Conservation (phyloP, 2,888 invertebrate species). For the Formica aserva region DNA sequence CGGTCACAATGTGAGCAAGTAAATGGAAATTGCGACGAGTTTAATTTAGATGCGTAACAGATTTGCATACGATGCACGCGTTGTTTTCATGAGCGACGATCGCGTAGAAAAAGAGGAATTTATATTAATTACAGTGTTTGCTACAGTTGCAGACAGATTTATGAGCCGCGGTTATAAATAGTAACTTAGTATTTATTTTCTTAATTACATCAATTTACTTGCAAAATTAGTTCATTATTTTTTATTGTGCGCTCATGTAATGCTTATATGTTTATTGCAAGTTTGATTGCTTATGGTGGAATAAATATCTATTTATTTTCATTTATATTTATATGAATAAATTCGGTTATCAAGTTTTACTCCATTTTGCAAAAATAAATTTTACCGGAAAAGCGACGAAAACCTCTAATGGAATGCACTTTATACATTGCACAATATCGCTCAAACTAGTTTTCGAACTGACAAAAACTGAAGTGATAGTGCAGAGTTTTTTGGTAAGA, state of each 20-base stretch:
- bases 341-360: not conserved
- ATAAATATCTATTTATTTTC: slow-evolving; percentile 6
- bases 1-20: not conserved
- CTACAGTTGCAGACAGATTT: not conserved
- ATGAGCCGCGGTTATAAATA: not conserved
- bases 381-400: not conserved
- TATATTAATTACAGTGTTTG: slow-evolving; percentile 2
- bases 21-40: slow-evolving; percentile 3
- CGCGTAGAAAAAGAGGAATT: not conserved
- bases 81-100: slow-evolving; percentile 20
- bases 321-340: not conserved
- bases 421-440: slow-evolving; percentile 3
- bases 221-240: not conserved
- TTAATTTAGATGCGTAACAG: not conserved
- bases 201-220: not conserved
- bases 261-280: not conserved
- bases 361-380: not conserved
- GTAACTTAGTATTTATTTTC: not conserved
- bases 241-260: not conserved
- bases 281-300: not conserved
- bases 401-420: not conserved
- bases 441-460: slow-evolving; percentile 8
- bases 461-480: slow-evolving; percentile 26
- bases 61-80: slow-evolving; percentile 38
- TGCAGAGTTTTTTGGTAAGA: not conserved